Conservation (phyloP, 1,140 invertebrate species). For the Sinonovacula constricta region DNA sequence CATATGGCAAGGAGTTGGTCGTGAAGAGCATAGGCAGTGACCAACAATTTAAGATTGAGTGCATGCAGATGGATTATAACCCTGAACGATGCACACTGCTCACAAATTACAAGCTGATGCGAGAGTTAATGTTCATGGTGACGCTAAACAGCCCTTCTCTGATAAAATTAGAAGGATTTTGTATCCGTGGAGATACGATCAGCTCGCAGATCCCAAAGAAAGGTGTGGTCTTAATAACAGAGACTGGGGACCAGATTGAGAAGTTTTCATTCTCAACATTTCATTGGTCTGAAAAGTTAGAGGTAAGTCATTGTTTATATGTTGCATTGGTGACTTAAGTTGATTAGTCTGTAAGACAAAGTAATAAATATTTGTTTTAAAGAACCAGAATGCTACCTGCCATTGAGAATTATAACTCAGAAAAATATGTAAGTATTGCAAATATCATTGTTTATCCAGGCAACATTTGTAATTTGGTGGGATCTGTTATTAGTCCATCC, state of each 20-base stretch:
- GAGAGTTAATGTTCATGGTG: conserved; percentile 25
- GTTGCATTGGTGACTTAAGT: no score
- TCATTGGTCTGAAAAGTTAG: conserved; percentile 22
- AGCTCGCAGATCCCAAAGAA: conserved; percentile 26
- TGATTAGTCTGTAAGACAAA: no score
- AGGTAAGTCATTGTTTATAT: conserved; percentile 34
- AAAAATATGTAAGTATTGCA: no score
- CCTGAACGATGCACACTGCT: conserved; percentile 24
- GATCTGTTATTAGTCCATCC: no score
- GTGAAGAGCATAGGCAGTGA: conserved; percentile 40
- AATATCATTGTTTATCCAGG: no score
- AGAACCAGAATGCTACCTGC: no score
- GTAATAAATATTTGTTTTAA: no score
- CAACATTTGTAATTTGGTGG: no score
- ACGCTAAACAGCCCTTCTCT: conserved; percentile 23
- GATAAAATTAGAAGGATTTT: conserved; percentile 37
- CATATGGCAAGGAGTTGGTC: conserved; percentile 14
- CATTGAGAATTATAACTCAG: no score
- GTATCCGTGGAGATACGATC: conserved; percentile 41
- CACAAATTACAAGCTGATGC: conserved; percentile 39
- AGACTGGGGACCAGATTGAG: conserved; percentile 16
- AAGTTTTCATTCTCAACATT: neutral
- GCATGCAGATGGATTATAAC: conserved; percentile 46
- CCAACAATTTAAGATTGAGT: conserved; percentile 36
- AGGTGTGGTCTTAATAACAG: conserved; percentile 34